Percentiles rank a stretch among this genome's conserved stretches.
These are phyloP conservation scores for Podilymbus podiceps DNA, from an alignment of 2,113 vertebrate species.

Conservation along the genomic window DNA sequence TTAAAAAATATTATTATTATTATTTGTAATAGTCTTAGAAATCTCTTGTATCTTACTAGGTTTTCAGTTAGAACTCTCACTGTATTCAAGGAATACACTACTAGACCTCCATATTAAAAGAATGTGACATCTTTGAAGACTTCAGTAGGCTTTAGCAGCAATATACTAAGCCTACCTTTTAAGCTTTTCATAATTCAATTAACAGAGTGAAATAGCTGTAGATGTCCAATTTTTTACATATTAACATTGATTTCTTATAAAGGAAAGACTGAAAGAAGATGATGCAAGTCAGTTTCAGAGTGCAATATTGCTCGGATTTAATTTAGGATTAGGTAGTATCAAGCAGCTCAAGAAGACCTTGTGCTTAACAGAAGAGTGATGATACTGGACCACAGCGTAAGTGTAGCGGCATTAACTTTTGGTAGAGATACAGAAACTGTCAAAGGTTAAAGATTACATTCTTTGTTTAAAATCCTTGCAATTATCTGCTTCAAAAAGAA, in stretches of 20 bases:
- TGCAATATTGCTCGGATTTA: neutral
- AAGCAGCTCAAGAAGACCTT: neutral
- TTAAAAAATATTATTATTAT: constrained; percentile 10
- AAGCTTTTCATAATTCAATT: constrained; percentile 32
- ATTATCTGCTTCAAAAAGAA: constrained; percentile 2
- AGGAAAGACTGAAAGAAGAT: neutral
- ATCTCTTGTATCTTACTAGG: neutral
- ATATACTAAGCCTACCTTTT: neutral
- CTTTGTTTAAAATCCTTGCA: constrained; percentile 25
- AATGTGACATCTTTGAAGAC: neutral
- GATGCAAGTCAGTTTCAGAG: neutral
- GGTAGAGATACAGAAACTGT: neutral
- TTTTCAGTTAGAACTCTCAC: constrained; percentile 23
- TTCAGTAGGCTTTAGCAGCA: constrained; percentile 3
- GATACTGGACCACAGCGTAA: neutral
- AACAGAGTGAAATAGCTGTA: neutral
- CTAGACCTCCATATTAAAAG: neutral
- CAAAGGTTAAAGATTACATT: constrained; percentile 22
- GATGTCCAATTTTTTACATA: constrained; percentile 18
- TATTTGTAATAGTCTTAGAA: constrained; percentile 12
- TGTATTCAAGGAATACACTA: neutral
- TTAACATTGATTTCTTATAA: constrained; percentile 30
- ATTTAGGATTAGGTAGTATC: neutral
- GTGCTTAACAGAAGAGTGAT: neutral
- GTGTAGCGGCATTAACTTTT: neutral